Conservation (phyloP, 2,797 vertebrate species). For the Taeniopygia guttata region DNA sequence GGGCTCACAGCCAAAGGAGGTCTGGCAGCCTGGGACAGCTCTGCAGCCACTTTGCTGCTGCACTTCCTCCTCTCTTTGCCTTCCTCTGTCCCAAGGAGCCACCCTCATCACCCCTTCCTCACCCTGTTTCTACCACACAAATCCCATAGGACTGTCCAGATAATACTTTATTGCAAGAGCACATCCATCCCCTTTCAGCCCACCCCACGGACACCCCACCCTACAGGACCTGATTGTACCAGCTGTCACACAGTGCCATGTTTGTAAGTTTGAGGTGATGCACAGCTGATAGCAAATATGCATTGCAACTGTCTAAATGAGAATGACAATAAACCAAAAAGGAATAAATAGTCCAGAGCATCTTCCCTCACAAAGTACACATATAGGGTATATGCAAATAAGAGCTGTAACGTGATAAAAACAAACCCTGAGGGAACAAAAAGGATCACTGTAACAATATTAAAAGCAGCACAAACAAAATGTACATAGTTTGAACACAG, state of each 20-base stretch:
- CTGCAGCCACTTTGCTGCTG: neutral
- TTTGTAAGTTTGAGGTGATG: neutral
- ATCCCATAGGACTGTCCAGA: neutral
- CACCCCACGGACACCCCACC: fast-evolving
- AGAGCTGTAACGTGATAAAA: neutral
- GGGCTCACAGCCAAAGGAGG: fast-evolving
- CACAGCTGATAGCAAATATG: neutral
- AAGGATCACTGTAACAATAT: neutral
- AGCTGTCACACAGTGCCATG: neutral
- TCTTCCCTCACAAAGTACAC: neutral
- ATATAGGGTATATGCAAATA: neutral
- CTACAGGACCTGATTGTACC: neutral
- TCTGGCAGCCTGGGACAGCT: neutral
- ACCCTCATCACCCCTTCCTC: neutral
- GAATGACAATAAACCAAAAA: neutral
- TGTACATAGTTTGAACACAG: neutral
- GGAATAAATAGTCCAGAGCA: neutral
- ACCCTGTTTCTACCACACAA: neutral
- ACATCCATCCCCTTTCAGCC: neutral
- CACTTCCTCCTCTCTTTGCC: neutral
- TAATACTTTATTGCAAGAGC: neutral
- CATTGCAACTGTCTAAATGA: neutral
- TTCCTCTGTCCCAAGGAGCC: neutral
- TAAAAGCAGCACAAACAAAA: neutral
- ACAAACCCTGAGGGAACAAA: neutral